Base-by-base conservation (phyloP, 2,888 invertebrate species). In the Notocelia uddmanniana region DNA sequence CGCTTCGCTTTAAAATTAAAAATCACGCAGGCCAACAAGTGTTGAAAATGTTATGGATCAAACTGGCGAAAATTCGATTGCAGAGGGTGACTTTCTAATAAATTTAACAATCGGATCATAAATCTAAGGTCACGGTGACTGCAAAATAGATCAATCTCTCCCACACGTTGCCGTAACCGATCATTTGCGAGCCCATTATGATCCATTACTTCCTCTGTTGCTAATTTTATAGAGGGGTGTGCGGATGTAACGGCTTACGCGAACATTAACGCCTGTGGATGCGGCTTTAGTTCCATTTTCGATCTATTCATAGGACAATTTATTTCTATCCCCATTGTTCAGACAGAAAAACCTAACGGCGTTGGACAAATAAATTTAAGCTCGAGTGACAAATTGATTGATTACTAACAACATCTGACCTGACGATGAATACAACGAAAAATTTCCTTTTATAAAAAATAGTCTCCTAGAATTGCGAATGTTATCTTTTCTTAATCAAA, bases 231-330 rank as follows among this genome's bases (percentile, higher is more conserved):
- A 84, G 82, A 78, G 78, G 77, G 81, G 83, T 81, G 85, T 84
- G 80, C 86, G 89, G 89, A 90, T 89, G 87, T 88, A 80, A 83
- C 85, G 87, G 87, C 88, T 90, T 89, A 87, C 84, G 81, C 79
- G 74, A 73, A 83, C 82, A 87, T 89, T 88, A 86, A 83, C 88
- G 82, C 86, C 82, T 83, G 80, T 81, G 76, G 80, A 83, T 83
- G 66, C 41, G 82, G 79, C 85, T 86, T 81, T 81, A 79, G 78
- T 75, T 75, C 62, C 67, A 71, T 69, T 70, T 84, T 82, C 79
- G 79, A 79, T 81, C 78, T 73, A 71, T 63, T 58, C 45, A 64
- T 67, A 45, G 41, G 54, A 66, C 57, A 57, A 73, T 62, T 64
- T 60, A 67, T 70, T 71, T 54, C 45, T 52, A 68, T 68, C 62